phyloP scores from a whole-genome alignment of 2,797 vertebrate species.

The Dendrocincla fuliginosa region DNA sequence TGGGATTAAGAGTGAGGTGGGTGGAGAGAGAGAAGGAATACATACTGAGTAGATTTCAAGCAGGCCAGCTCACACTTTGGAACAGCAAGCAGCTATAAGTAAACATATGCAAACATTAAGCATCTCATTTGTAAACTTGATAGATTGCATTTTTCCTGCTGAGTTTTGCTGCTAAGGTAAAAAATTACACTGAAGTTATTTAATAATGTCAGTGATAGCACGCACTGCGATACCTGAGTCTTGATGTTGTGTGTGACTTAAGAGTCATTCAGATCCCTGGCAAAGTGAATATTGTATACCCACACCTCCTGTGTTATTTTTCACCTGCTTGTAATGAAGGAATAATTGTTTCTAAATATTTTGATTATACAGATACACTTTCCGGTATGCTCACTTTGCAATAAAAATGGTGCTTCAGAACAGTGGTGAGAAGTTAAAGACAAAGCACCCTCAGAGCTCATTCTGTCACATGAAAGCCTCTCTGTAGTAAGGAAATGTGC shows the following conservation, averaged over 20 bases:
- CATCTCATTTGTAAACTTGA: not conserved
- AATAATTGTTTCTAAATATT: not conserved
- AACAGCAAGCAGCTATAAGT: not conserved
- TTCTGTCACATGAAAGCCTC: not conserved
- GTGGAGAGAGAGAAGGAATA: not conserved
- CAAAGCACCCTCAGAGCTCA: accelerated
- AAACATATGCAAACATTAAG: accelerated
- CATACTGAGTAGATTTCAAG: not conserved
- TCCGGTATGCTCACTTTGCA: not conserved
- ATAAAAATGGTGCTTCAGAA: not conserved
- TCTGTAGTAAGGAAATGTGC: accelerated
- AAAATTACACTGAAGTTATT: not conserved
- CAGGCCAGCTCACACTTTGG: not conserved
- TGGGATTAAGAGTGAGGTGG: not conserved
- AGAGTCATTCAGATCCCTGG: not conserved
- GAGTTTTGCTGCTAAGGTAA: not conserved
- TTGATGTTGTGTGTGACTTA: not conserved
- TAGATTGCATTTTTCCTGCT: not conserved
- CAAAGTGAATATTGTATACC: not conserved
- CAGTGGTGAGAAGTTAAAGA: not conserved
- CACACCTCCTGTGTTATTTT: accelerated
- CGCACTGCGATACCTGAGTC: not conserved
- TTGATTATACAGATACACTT: not conserved
- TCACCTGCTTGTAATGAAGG: not conserved
- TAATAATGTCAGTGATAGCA: not conserved